These are phyloP conservation scores for Bombus ignitus DNA, from an alignment of 1,140 invertebrate species.

Conservation along the genomic window DNA sequence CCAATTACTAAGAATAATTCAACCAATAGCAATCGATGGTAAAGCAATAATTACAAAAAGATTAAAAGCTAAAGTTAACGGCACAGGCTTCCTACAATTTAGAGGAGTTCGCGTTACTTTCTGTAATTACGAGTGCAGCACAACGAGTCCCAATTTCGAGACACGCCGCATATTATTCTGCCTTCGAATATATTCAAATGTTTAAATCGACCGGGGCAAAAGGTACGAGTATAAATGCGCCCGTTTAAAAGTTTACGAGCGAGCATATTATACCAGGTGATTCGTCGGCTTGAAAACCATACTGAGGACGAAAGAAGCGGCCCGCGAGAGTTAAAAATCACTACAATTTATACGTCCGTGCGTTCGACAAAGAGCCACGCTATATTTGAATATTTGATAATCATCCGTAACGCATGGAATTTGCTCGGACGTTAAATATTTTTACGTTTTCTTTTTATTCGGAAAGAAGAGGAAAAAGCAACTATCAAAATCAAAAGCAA, in stretches of 20 bases:
- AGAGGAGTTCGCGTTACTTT: background rate
- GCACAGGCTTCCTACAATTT: background rate
- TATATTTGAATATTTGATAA: background rate
- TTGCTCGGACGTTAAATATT: background rate
- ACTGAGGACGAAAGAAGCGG: background rate
- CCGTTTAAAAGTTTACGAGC: conserved; percentile 43
- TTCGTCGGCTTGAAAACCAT: background rate
- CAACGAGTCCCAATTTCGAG: background rate
- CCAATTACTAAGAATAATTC: background rate
- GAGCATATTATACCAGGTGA: conserved; percentile 24
- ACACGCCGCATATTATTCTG: background rate
- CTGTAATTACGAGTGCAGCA: background rate
- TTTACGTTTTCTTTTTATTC: no score
- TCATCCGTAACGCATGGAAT: background rate
- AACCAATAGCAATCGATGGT: background rate
- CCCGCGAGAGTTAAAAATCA: conserved; percentile 24
- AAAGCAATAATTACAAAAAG: background rate
- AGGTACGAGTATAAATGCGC: conserved; percentile 14
- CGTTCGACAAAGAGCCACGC: no score
- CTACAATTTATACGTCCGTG: conserved; percentile 10
- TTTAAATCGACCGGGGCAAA: background rate
- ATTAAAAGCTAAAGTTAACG: background rate
- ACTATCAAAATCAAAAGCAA: background rate
- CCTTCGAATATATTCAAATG: conserved; percentile 2
- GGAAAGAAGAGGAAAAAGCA: no score